Evolutionary conservation across 2,113 vertebrate genomes (phyloP).

Genomic region (Semnopithecus entellus): DNA sequence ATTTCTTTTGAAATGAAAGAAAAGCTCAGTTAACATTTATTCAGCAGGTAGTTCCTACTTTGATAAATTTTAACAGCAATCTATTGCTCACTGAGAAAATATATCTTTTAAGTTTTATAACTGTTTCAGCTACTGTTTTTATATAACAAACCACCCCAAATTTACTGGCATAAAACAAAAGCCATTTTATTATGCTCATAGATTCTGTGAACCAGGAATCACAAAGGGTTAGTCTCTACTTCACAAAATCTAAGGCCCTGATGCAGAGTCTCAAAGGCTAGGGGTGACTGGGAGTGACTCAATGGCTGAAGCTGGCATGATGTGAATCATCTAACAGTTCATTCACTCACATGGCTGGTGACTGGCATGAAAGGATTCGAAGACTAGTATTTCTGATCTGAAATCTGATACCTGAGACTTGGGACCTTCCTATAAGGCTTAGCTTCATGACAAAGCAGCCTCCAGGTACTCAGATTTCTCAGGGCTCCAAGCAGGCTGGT

Average conservation of each 20-base stretch:
- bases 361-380: background rate
- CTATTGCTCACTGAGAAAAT: conserved; percentile 30
- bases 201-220: background rate
- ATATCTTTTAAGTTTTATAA: conserved; percentile 19
- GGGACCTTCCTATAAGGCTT: background rate
- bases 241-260: background rate
- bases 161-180: conserved; percentile 14
- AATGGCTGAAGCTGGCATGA: background rate
- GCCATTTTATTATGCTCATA: background rate
- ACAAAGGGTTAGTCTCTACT: background rate
- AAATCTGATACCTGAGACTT: background rate
- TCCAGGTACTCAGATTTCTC: background rate
- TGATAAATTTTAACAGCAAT: conserved; percentile 28
- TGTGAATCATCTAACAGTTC: background rate
- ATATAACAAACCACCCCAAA: background rate
- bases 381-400: background rate
- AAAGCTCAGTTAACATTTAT: conserved; percentile 39
- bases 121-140: conserved; percentile 12
- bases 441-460: background rate
- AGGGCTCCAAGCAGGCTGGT: background rate
- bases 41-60: background rate
- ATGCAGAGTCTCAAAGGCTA: background rate
- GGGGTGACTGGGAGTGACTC: background rate
- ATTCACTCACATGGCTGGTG: background rate
- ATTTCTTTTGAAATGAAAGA: background rate